Evolutionary conservation across 1,140 invertebrate genomes (phyloP), one percentile per base, ranked within the genome.

Genomic region (Ganaspis sp.): DNA sequence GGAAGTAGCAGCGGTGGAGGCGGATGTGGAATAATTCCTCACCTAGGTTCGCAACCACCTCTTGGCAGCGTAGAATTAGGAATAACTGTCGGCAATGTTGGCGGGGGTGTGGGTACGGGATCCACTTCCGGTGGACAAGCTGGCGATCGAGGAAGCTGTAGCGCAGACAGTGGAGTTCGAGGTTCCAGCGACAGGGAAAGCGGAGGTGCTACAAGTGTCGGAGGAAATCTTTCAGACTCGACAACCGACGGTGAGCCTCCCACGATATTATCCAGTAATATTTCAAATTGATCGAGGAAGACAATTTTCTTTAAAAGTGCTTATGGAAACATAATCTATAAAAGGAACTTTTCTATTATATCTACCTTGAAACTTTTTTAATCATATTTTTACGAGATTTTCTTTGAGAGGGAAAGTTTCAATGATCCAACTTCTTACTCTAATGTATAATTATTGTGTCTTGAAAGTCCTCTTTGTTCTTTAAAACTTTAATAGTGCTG

Each of bases 81-180:
- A 15, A 83, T 86, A 64, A 81, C 79, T 8, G 80, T 83, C 19
- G 81, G 83, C 34, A 21, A 53, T 12, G 83, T 80, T 70, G 81
- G 87, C 54, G 81, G 79, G 19, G 75, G 75, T 15, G 76, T 86
- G 81, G 79, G 91, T 85, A 49, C 89, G 85, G 78, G 93, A 87
- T 80, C 93, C 86, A 83, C 91, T 69, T 92, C 15, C 78, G 85
- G 85, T 11, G 89, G 90, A 1, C 90, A 90, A 73, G 90, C 94
- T 3, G 95, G 95, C 1, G 96, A 97, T 86, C 91, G 96, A 49
- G 96, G 96, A 72, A 96, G 95, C 84, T 96, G 96, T 89, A 96
- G 95, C 83, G 96, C 96, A n/a, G 96, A 97, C 88, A 96, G 95
- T 19, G 96, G 95, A 19, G 95, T 96, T 1, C 92, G 96, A 80